Base-by-base conservation (phyloP, 2,113 vertebrate species). In the Oncorhynchus clarkii region DNA sequence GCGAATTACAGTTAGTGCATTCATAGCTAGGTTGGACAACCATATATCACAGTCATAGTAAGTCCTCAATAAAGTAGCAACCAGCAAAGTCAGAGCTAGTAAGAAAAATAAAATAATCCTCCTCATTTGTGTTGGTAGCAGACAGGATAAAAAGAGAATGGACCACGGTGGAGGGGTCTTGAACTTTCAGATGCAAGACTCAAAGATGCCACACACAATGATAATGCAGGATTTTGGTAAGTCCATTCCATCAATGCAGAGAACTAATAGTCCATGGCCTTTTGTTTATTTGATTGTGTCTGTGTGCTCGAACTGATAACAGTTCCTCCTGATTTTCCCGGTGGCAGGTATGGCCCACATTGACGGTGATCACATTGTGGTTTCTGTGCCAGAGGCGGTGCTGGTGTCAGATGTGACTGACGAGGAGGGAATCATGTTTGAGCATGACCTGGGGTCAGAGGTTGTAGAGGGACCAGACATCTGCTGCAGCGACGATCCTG, bases 171-270 rank as follows among this genome's bases (percentile, higher is more conserved):
- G 94, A 22, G 94, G 94, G 93, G 94, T 95, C 89, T 92, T 96
- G 88, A 95, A 95, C 85, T 80, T 96, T 82, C 95, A 96, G 80
- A 91, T 93, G 66, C 93, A 95, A 75, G 95, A 96, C 81, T 84
- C 94, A 80, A 96, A 95, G 93, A 95, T 96, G 93, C 94, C 95
- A 79, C 95, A 96, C 88, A 94, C 95, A 76, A 95, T 96, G 94
- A 96, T 96, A 86, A 95, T 96, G 95, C 94, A 96, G 83, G 95
- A 96, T 89, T 96, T 96, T 86, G 95, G 95, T 96, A 96, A 75
- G 89, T 45, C 9, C 9, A 45, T 11, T 45, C 39, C 2, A 45
- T 45, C 8, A 45, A 45, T 45, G 39, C 39, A 45, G 39, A 45
- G 39, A 45, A 20, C 67, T 29, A 68, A 34, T n/a, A 34, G 29